Percentiles rank a stretch among this genome's conserved stretches.
phyloP scores from a whole-genome alignment of 1,140 invertebrate species.

The Euwallacea similis region DNA sequence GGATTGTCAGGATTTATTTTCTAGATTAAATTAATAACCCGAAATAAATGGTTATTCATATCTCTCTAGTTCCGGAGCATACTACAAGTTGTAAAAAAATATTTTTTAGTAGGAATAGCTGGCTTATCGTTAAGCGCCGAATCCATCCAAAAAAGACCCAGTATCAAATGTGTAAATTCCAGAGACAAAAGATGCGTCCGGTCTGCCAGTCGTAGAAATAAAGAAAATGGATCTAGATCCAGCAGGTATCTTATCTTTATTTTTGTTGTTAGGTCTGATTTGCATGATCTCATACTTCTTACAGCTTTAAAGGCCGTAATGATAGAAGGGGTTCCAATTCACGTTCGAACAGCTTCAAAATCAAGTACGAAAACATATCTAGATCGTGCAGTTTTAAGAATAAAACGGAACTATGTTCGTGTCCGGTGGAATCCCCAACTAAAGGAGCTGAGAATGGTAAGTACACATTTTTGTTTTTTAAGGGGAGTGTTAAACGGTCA shows the following conservation, averaged over 20 bases:
- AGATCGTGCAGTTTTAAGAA: constrained; percentile 52
- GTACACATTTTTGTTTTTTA: constrained; percentile 6
- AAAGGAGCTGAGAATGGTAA: constrained; percentile 34
- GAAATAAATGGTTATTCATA: no score
- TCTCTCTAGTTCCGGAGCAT: no score
- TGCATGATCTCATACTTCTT: background rate
- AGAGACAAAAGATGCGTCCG: constrained; percentile 68
- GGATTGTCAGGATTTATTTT: no score
- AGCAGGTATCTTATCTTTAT: constrained; percentile 44
- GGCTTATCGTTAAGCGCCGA: constrained; percentile 70
- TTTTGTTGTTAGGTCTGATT: background rate
- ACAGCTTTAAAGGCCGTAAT: constrained; percentile 54
- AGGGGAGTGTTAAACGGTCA: background rate
- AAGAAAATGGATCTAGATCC: constrained; percentile 63
- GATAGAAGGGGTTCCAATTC: constrained; percentile 54
- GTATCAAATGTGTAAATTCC: constrained; percentile 65
- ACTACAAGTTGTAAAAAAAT: no score
- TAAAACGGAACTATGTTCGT: constrained; percentile 49
- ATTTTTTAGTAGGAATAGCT: constrained; percentile 56
- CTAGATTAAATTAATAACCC: no score
- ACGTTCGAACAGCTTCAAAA: constrained; percentile 56
- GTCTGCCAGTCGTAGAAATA: constrained; percentile 69
- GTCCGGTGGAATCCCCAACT: constrained; percentile 43
- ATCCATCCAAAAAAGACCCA: constrained; percentile 66
- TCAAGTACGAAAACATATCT: constrained; percentile 55